Conservation (phyloP, 2,113 vertebrate species). For the Strix uralensis region DNA sequence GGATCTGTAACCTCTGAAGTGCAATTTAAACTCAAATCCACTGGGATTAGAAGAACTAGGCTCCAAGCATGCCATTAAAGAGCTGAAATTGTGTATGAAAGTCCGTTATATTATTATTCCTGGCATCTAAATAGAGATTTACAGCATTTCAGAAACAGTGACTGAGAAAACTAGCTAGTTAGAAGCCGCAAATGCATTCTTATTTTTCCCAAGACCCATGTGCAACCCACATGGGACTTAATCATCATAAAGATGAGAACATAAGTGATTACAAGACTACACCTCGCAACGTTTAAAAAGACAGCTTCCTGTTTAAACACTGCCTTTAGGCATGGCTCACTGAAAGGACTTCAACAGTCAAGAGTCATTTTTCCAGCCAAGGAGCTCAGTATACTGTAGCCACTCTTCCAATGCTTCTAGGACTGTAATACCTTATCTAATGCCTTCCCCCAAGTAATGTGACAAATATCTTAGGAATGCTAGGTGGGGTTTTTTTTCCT, state of each 20-base stretch:
- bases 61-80: not conserved
- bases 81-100: slow-evolving; percentile 2
- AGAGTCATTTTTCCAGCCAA: not conserved
- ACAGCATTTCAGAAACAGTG: not conserved
- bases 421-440: not conserved
- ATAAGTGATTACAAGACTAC: slow-evolving; percentile 38
- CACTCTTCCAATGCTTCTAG: not conserved
- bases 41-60: not conserved
- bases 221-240: not conserved
- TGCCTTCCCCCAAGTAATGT: not conserved
- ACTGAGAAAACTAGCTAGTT: not conserved
- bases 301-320: not conserved
- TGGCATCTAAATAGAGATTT: slow-evolving; percentile 35
- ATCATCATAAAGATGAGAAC: slow-evolving; percentile 4
- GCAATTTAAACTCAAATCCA: slow-evolving; percentile 49
- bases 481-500: not conserved
- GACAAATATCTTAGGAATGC: not conserved
- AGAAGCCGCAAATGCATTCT: not conserved
- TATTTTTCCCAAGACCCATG: not conserved
- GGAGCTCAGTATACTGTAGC: not conserved
- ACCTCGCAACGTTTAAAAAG: slow-evolving; percentile 26
- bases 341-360: not conserved
- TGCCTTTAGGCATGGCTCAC: not conserved
- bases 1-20: slow-evolving; percentile 14
- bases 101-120: not conserved